Percentiles rank a stretch among this genome's conserved stretches.
These are phyloP conservation scores for Nyctibius bracteatus DNA, from an alignment of 2,113 vertebrate genomes.

Conservation along the genomic window DNA sequence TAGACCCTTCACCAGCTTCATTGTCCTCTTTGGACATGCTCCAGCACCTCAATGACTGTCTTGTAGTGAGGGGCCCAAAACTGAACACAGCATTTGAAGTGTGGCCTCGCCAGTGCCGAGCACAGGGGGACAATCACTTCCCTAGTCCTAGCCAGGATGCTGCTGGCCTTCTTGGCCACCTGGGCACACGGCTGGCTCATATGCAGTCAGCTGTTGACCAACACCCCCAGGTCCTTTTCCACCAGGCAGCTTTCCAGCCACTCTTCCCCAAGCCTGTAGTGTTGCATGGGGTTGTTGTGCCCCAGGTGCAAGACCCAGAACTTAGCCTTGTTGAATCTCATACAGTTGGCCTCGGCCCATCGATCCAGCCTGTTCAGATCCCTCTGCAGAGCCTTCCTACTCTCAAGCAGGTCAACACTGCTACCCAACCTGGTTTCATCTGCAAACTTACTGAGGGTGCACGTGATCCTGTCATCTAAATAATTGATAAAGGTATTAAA, in stretches of 20 bases:
- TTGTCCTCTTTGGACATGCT: too few relatives aligned
- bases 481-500: not conserved
- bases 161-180: not conserved
- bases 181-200: not conserved
- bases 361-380: not conserved
- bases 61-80: not conserved
- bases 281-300: not conserved
- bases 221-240: rapidly evolving
- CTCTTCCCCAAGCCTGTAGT: rapidly evolving
- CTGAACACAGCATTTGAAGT: rapidly evolving
- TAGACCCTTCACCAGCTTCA: too few relatives aligned
- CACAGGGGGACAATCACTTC: not conserved
- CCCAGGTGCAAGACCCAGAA: not conserved
- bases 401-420: not conserved
- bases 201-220: not conserved
- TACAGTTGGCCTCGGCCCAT: not conserved
- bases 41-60: not conserved
- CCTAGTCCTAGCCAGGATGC: not conserved
- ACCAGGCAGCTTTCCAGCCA: not conserved
- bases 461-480: not conserved
- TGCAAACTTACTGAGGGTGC: not conserved
- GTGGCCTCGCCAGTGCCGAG: not conserved
- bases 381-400: rapidly evolving
- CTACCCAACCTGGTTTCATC: rapidly evolving
- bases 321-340: not conserved